Evolutionary conservation across 2,113 vertebrate genomes (phyloP).

Genomic region (Choloepus hoffmanni): DNA sequence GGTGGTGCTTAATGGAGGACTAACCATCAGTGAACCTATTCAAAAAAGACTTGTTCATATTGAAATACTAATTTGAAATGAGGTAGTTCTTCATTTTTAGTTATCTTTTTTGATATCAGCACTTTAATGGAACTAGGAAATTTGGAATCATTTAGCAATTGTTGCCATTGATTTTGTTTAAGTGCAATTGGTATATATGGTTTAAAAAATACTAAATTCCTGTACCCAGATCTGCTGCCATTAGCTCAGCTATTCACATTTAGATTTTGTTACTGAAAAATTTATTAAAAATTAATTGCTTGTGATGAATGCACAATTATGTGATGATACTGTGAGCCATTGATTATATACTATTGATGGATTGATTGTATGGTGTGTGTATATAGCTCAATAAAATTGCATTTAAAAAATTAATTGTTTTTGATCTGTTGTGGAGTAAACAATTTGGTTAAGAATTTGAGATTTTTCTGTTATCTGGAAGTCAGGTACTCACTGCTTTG

Average conservation of each 20-base stretch:
- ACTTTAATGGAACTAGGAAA: background rate
- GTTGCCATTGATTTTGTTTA: background rate
- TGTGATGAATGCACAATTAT: too few relatives aligned
- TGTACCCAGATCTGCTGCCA: background rate
- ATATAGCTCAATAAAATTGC: too few relatives aligned
- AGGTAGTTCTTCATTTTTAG: background rate
- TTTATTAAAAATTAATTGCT: background rate
- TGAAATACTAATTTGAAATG: conserved; percentile 8
- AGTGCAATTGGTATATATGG: background rate
- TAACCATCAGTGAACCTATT: background rate
- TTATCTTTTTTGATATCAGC: conserved; percentile 9
- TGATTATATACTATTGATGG: too few relatives aligned
- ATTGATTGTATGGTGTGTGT: too few relatives aligned
- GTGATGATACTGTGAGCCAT: too few relatives aligned
- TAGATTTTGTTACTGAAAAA: background rate
- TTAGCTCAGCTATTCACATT: background rate
- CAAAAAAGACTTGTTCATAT: background rate
- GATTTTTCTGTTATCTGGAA: conserved; percentile 4
- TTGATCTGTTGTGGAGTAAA: background rate
- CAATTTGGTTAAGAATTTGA: background rate
- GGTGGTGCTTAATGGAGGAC: background rate
- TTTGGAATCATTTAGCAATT: background rate
- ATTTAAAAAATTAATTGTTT: too few relatives aligned
- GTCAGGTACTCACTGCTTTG: background rate
- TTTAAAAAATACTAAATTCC: background rate